A percentile compares a stretch with the other conserved stretches of the same genome.
Conservation (phyloP, 2,888 invertebrate species). For the Metacarcinus magister region DNA sequence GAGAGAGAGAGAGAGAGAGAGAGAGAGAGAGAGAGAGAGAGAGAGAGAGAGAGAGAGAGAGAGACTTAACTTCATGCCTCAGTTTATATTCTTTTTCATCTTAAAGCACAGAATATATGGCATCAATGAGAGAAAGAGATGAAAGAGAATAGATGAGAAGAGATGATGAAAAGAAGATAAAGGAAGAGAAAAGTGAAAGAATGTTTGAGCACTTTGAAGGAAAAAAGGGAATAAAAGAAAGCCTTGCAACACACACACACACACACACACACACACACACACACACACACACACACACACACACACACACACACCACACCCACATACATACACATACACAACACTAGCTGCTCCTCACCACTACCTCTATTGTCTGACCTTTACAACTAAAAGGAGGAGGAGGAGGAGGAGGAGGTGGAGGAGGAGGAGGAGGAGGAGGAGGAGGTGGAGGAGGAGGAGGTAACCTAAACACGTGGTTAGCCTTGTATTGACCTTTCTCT, state of each 20-base stretch:
- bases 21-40: not conserved
- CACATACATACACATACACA: too few relatives aligned
- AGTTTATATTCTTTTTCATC: too few relatives aligned
- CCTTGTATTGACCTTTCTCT: constrained; percentile 26
- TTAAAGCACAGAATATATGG: too few relatives aligned
- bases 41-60: not conserved
- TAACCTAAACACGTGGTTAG: constrained; percentile 13
- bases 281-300: constrained; percentile 26
- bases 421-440: constrained; percentile 26
- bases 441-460: constrained; percentile 4
- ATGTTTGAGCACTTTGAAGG: too few relatives aligned
- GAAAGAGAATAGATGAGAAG: not conserved
- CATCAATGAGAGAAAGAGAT: not conserved
- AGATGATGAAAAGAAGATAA: not conserved
- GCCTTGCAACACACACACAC: not conserved
- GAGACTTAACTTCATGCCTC: not conserved
- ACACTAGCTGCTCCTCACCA: too few relatives aligned
- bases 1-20: constrained; percentile 13
- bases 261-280: constrained; percentile 26
- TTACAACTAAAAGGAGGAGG: not conserved
- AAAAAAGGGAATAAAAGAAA: not conserved
- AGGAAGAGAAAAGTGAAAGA: too few relatives aligned
- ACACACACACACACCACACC: not conserved
- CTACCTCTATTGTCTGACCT: not conserved
- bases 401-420: not conserved